Base-by-base conservation (phyloP, 2,888 invertebrate species). In the Ectemnius cavifrons region DNA sequence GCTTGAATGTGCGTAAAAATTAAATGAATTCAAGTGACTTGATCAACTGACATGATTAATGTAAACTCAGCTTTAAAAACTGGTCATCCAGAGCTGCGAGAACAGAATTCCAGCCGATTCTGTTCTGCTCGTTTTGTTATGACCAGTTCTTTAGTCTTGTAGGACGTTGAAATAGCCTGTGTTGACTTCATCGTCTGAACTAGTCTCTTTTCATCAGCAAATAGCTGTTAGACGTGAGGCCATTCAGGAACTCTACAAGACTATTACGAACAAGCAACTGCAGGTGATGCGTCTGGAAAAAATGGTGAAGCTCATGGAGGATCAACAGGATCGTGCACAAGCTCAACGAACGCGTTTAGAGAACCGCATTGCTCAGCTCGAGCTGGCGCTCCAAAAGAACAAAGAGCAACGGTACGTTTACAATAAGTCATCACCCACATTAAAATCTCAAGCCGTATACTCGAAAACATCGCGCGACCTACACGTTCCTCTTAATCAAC, bases 321-420 rank as follows among this genome's bases (percentile, higher is more conserved):
- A 93, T 74, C 93, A 94, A 78, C 93, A 93, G 81, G 89, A 92
- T 49, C 91, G 92, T 14, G 92, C 93, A 5, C 93, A 94, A 82
- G 93, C 92, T 76, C 93, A 93, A 84, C 92, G 94, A 3, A 93
- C 93, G 47, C 91, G 93, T 0, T 91, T 93, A 72, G 94, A 94
- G 83, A 92, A 92, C 80, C 93, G 93, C 71, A 93, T 94, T 27
- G 93, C 93, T 0, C 91, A 92, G 61, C 90, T 94, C 0, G 93
- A 93, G 81, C 88, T 92, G 68, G 92, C 92, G 80, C 89, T 93
- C n/a, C 79, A 78, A 58, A 83, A 76, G 49, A 84, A 77, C 47
- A 86, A 84, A 59, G 79, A 84, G 49, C 79, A 87, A 28, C 87
- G 90, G 89, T 89, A 90, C 71, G 90, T 90, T 69, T 47, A 47